These are phyloP conservation scores for Takifugu ocellatus DNA, from an alignment of 2,797 vertebrate genomes.

Conservation along the genomic window DNA sequence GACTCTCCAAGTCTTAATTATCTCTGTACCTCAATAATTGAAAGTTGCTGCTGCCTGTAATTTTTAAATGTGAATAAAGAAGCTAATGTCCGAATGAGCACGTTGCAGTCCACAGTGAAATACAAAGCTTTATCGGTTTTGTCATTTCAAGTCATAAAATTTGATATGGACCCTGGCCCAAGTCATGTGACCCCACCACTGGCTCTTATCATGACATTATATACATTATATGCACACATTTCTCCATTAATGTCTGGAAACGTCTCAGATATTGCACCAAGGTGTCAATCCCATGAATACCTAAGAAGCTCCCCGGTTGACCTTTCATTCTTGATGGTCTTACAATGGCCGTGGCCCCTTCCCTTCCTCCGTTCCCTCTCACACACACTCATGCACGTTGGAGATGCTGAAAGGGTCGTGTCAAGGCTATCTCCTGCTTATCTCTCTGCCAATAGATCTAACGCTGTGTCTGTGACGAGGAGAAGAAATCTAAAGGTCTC, in stretches of 20 bases:
- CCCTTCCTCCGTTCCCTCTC: conserved; percentile 3
- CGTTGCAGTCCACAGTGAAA: too few relatives aligned
- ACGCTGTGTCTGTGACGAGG: conserved; percentile 34
- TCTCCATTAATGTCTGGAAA: neutral
- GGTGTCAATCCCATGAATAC: conserved; percentile 20
- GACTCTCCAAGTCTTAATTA: too few relatives aligned
- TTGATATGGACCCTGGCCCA: too few relatives aligned
- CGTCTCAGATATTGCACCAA: conserved; percentile 3
- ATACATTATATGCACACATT: too few relatives aligned
- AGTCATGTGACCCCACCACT: too few relatives aligned
- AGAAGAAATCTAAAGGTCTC: conserved; percentile 41
- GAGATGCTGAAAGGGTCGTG: conserved; percentile 47
- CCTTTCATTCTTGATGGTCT: conserved; percentile 15
- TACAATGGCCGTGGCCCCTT: conserved; percentile 5
- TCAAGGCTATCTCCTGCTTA: conserved; percentile 55
- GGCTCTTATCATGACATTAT: neutral
- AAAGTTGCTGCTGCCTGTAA: too few relatives aligned
- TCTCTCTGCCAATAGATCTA: conserved; percentile 39
- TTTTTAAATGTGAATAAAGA: too few relatives aligned
- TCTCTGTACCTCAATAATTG: too few relatives aligned
- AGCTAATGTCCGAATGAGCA: too few relatives aligned
- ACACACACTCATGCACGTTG: conserved; percentile 9
- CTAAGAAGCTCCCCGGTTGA: conserved; percentile 19
- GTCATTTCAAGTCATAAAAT: too few relatives aligned
- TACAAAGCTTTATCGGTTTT: too few relatives aligned